Evolutionary conservation across 64 coral and sea anemone genomes (phyloP).

Genomic region (Pocillopora damicornis): DNA sequence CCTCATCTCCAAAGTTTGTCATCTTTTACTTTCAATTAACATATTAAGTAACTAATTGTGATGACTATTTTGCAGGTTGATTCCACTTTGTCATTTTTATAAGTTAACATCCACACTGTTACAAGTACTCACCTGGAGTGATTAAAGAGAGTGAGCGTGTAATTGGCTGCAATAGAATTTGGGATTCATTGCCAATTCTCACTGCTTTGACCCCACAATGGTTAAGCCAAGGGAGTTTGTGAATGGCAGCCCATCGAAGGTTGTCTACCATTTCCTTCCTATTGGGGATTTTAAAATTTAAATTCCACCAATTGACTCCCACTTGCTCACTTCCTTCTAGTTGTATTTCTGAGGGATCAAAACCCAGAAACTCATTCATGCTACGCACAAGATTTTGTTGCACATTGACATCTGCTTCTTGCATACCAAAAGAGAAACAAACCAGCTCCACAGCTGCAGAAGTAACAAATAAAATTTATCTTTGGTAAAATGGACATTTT

Average conservation of each 20-base stretch:
- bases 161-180: constrained; percentile 2
- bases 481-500: no score
- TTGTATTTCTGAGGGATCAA: neutral
- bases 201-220: constrained; percentile 20
- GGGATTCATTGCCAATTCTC: neutral
- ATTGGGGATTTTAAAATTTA: neutral
- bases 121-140: neutral
- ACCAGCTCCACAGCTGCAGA: constrained; percentile 9
- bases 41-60: no score
- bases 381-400: neutral
- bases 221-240: neutral
- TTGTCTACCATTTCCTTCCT: neutral
- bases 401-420: neutral
- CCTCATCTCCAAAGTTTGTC: no score
- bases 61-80: no score
- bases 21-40: no score
- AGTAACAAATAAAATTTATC: neutral
- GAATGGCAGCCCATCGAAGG: neutral
- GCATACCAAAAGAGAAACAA: neutral
- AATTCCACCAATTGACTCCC: neutral
- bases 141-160: neutral
- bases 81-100: no score
- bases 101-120: no score
- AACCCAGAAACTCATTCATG: neutral
- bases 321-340: neutral